phyloP scores from a whole-genome alignment of 92 coral and sea anemone species.

The Phymanthus crucifer region DNA sequence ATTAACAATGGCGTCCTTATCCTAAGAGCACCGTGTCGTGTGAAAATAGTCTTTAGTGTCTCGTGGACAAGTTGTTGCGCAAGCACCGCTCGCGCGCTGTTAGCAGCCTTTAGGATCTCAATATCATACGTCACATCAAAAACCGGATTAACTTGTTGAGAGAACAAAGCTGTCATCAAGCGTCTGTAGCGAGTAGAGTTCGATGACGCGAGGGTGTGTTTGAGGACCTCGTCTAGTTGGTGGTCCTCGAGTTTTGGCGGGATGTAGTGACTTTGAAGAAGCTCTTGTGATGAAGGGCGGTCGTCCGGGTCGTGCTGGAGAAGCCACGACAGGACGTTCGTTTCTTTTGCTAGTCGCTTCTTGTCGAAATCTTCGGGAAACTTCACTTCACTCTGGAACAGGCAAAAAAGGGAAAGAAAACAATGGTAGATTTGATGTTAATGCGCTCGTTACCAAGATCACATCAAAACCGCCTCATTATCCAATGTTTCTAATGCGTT shows the following conservation, averaged over 20 bases:
- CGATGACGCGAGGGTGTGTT: conserved; percentile 87
- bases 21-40: conserved; percentile 82
- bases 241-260: conserved; percentile 97
- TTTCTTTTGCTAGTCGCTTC: conserved; percentile 70
- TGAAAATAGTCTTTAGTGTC: conserved; percentile 63
- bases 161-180: conserved; percentile 79
- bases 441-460: too few species aligned
- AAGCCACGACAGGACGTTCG: conserved; percentile 79
- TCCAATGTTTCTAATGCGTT: too few species aligned
- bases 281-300: conserved; percentile 96
- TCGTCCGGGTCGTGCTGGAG: conserved; percentile 84
- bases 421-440: too few species aligned
- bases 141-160: conserved; percentile 73
- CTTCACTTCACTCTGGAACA: conserved; percentile 71
- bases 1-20: conserved; percentile 76
- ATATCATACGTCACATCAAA: conserved; percentile 86
- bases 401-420: background rate
- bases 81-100: conserved; percentile 57
- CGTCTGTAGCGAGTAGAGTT: conserved; percentile 93
- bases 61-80: conserved; percentile 86
- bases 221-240: conserved; percentile 88
- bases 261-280: conserved; percentile 90
- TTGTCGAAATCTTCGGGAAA: conserved; percentile 83
- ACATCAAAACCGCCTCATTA: too few species aligned
- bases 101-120: conserved; percentile 59